Evolutionary conservation across 23 tunicate species (phyloP).

Genomic region (Trididemnum nubilum): DNA sequence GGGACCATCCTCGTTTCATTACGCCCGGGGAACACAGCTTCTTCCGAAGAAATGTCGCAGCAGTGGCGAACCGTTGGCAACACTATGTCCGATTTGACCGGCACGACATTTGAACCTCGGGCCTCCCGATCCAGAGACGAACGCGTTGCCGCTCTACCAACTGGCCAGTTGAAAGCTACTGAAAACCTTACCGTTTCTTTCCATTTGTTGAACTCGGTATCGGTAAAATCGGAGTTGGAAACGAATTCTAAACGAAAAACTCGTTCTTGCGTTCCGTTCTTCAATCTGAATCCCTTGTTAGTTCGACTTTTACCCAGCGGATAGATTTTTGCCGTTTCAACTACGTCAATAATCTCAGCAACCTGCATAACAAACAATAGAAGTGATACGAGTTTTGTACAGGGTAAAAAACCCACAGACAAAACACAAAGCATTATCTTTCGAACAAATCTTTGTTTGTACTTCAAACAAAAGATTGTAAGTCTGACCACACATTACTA

Average conservation of each 20-base stretch:
- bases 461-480: no score
- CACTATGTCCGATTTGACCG: background rate
- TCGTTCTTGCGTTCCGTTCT: slow-evolving; percentile 86
- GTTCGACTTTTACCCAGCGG: slow-evolving; percentile 80
- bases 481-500: no score
- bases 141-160: background rate
- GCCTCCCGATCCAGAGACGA: background rate
- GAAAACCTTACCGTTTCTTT: slow-evolving; percentile 65
- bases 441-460: background rate
- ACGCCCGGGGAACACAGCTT: background rate
- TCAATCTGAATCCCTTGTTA: slow-evolving; percentile 76
- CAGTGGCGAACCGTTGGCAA: background rate
- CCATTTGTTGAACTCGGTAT: slow-evolving; percentile 85
- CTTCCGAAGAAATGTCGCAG: background rate
- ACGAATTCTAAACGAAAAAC: slow-evolving; percentile 91
- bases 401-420: background rate
- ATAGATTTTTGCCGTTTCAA: slow-evolving; percentile 89
- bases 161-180: no score
- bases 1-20: no score
- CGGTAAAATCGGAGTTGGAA: slow-evolving; percentile 87
- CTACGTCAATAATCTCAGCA: slow-evolving; percentile 76
- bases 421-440: background rate
- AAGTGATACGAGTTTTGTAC: no score
- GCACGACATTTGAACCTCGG: background rate
- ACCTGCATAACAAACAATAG: slow-evolving; percentile 11